Base-by-base conservation (phyloP, 1,140 invertebrate species). In the Reticulitermes speratus region DNA sequence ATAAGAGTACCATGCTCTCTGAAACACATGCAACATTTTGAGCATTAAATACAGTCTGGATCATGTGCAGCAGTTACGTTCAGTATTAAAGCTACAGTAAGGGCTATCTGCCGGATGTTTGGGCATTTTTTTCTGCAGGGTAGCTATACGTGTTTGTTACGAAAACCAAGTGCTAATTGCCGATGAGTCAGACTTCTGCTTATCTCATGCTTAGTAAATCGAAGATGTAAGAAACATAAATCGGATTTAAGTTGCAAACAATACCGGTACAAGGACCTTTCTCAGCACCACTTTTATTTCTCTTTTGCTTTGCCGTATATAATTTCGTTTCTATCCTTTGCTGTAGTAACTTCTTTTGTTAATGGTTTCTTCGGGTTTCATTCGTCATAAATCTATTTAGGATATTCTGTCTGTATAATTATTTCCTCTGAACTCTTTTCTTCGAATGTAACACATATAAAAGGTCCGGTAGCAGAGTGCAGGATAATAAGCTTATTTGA, bases 371-470 rank as follows among this genome's bases (percentile, higher is more conserved):
- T 81, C 45, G 85, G n/a, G 69, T 81, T 75, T 44, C 85, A 25
- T 81, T 86, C 85, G 85, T 86, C 85, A 44, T 45, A 69, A 86
- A 81, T 86, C 85, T 86, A 86, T 86, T 86, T 86, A 86, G 75
- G 59, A 86, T 75, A 59, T 82, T 65, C 45, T 86, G 45, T n/a
- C 59, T 86, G 59, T 86, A 75, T 86, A 86, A 86, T 86, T 86
- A 86, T 86, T 86, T 86, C 75, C 75, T 86, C 85, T 45, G 84
- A 84, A 84, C 55, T 84, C 59, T 25, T 55, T 84, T 84, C 84
- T 84, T 84, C 59, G 84, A 84, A 32, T 65, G 59, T 65, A 84
- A 84, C 48, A 55, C 84, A 52, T 65, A 84, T 25, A 84, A 55
- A 55, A 84, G 83, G 48, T 45, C 44, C 44, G 83, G 83, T 45